Conservation (phyloP, 2,888 invertebrate genomes). For the Crioceris asparagi region DNA sequence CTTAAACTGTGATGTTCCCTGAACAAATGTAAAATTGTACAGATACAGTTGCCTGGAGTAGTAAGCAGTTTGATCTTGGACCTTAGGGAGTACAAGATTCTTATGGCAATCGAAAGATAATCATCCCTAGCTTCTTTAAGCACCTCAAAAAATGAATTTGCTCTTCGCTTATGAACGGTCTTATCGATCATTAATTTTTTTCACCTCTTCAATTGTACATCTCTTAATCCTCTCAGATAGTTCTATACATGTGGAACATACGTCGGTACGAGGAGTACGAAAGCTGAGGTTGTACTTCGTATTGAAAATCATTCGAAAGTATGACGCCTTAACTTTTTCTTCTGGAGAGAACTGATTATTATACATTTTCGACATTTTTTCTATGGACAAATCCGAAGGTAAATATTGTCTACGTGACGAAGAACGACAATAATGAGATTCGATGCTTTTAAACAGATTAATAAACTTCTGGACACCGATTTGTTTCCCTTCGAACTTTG, state of each 20-base stretch:
- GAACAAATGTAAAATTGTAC: conserved; percentile 5
- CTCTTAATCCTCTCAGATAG: conserved; percentile 2
- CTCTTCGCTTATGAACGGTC: background rate
- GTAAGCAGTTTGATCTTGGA: conserved; percentile 7
- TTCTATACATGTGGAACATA: conserved; percentile 6
- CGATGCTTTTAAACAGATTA: conserved; percentile 2
- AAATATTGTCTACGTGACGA: conserved; percentile 1
- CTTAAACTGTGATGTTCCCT: conserved; percentile 2
- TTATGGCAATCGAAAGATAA: background rate
- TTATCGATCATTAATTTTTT: background rate
- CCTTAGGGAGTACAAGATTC: conserved; percentile 4
- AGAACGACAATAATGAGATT: conserved; percentile 5
- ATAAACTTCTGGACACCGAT: background rate
- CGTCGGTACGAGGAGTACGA: conserved; percentile 7
- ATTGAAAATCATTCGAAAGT: conserved; percentile 4
- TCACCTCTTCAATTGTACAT: background rate
- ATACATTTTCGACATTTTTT: conserved; percentile 5
- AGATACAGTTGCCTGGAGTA: conserved; percentile 5
- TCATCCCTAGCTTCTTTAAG: background rate
- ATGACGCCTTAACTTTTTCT: background rate
- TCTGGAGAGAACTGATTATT: background rate
- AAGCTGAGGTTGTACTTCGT: conserved; percentile 7
- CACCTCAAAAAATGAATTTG: background rate
- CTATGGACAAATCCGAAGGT: conserved; percentile 3
- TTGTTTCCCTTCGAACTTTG: background rate